Evolutionary conservation across 64 coral and sea anemone genomes (phyloP).

Genomic region (Montipora efflorescens): DNA sequence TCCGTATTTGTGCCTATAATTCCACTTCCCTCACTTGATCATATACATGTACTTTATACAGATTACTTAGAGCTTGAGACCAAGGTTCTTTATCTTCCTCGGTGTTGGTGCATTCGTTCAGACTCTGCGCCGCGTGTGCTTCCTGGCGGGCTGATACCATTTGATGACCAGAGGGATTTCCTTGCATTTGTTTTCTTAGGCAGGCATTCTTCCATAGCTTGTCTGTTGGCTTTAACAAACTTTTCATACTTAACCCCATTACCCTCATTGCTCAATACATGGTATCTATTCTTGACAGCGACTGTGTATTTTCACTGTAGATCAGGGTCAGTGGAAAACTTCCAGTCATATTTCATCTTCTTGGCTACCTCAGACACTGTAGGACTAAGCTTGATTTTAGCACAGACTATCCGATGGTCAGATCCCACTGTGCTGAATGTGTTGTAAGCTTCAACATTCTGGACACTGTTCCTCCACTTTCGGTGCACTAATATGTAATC

Average conservation of each 20-base stretch:
- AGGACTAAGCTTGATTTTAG: no score
- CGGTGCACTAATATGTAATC: no score
- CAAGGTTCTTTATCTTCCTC: constrained; percentile 40
- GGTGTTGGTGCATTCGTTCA: constrained; percentile 12
- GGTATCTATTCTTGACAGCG: constrained; percentile 16
- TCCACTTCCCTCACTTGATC: constrained; percentile 63
- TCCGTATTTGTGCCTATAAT: constrained; percentile 40
- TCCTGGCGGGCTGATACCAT: constrained; percentile 41
- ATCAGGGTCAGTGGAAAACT: not conserved
- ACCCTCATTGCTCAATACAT: not conserved
- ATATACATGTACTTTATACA: constrained; percentile 46
- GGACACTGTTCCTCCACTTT: no score
- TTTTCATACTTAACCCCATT: constrained; percentile 49
- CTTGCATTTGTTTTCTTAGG: constrained; percentile 37
- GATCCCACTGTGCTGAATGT: no score
- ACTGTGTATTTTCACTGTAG: constrained; percentile 12
- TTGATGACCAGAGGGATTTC: constrained; percentile 6
- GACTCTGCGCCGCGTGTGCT: constrained; percentile 41
- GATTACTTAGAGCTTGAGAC: constrained; percentile 19
- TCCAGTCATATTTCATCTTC: not conserved
- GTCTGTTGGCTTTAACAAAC: constrained; percentile 37
- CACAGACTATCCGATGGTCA: no score
- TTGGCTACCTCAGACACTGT: no score
- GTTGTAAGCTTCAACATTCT: no score
- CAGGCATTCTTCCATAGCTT: constrained; percentile 56